phyloP scores from a whole-genome alignment of 2,888 invertebrate genomes.

The Amphipyra tragopoginis region DNA sequence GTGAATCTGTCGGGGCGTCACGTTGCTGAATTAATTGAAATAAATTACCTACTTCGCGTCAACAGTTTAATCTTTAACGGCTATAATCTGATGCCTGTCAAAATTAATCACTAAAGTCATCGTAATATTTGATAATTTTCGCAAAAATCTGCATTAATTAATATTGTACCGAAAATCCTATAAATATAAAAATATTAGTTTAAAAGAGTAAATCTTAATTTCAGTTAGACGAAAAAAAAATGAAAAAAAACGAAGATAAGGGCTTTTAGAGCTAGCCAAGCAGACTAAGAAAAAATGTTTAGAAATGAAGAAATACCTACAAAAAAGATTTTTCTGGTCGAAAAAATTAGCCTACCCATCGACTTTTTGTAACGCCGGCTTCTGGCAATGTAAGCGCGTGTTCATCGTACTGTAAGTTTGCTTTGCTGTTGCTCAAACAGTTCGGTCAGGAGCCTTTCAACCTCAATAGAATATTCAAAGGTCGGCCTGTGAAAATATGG shows the following conservation, averaged over 20 bases:
- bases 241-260: slow-evolving; percentile 4
- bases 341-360: slow-evolving; percentile 47
- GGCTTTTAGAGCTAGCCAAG: slow-evolving; percentile 12
- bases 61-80: slow-evolving; percentile 76
- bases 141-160: neutral
- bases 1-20: slow-evolving; percentile 83
- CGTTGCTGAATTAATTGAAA: slow-evolving; percentile 87
- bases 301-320: slow-evolving; percentile 5
- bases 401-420: slow-evolving; percentile 65
- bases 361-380: slow-evolving; percentile 48
- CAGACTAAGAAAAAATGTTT: neutral
- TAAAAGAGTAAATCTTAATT: no score
- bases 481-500: slow-evolving; percentile 83
- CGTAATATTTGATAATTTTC: neutral
- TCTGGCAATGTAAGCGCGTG: slow-evolving; percentile 49
- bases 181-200: neutral
- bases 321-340: slow-evolving; percentile 20
- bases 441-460: slow-evolving; percentile 75
- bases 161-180: neutral
- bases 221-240: no score
- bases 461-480: slow-evolving; percentile 86
- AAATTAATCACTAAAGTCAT: slow-evolving; percentile 65
- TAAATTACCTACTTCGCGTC: slow-evolving; percentile 80
- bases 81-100: slow-evolving; percentile 74
- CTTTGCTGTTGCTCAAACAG: slow-evolving; percentile 70